Evolutionary conservation across 2,888 invertebrate species (phyloP).

Genomic region (Rotaria sp.): DNA sequence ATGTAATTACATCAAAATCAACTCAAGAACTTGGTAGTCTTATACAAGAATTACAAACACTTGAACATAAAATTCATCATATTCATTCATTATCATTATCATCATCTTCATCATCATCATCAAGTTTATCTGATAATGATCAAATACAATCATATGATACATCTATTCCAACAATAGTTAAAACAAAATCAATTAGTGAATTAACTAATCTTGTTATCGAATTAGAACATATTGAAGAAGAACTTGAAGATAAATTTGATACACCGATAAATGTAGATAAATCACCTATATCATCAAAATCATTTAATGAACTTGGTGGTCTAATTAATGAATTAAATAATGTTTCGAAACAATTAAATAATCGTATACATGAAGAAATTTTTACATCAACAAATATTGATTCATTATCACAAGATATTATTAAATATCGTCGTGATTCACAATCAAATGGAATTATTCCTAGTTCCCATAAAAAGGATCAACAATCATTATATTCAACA

Average conservation of each 20-base stretch:
- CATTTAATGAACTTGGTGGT: constrained; percentile 6
- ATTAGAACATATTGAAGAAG: not conserved
- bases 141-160: not conserved
- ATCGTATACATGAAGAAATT: not conserved
- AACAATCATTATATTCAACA: not conserved
- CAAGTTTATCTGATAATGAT: not conserved
- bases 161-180: not conserved
- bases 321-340: not conserved
- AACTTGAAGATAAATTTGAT: constrained; percentile 5
- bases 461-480: not conserved
- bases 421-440: constrained; percentile 15
- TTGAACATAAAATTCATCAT: not conserved
- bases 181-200: not conserved
- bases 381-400: not conserved
- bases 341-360: constrained; percentile 1
- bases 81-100: not conserved
- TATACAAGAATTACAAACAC: not conserved
- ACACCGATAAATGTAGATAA: too few relatives aligned
- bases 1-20: not conserved
- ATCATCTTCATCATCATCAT: not conserved
- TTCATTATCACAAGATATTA: constrained; percentile 3
- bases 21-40: constrained; percentile 20
- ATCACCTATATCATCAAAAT: not conserved
- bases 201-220: not conserved
- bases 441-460: not conserved